Base-by-base conservation (phyloP, 2,888 invertebrate genomes). In the Onchidella celtica region DNA sequence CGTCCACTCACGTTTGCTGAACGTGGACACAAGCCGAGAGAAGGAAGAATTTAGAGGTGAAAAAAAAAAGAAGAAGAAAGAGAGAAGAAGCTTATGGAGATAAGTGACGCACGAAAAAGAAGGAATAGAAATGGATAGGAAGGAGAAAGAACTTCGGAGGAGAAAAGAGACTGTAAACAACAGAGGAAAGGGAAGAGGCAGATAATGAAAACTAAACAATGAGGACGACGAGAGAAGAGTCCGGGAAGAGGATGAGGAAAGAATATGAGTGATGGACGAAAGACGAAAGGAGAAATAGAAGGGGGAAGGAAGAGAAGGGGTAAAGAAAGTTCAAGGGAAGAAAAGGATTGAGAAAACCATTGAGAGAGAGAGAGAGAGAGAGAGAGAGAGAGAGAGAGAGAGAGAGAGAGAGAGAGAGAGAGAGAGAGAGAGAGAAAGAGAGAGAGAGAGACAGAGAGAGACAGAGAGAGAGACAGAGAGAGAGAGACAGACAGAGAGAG, bases 401-500 rank as follows among this genome's bases (percentile, higher is more conserved):
- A 1, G 3, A 40, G 2, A 29, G 29, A 29, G 63, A 36, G 68
- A 68, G 65, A 74, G 47, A 66, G 55, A 73, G 73, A 66, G 65
- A 73, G 73, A 66, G 65, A 73, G 65, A 47, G 57, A 59, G 59
- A 40, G 61, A 36, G 59, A 47, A 69, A 47, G 29, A 63, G 68
- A 27, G 74, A 40, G 69, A 66, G 38, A 40, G 59, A 59, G 73
- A 32, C 0, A 24, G 40, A 27, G 65, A 27, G 65, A 11, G 76
- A 27, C 29, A 1, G 47, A 65, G 76, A 66, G 66, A 76, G 66
- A 47, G 66, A 66, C 29, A n/a, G 24, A 47, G 55, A 47, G 36
- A 68, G 68, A 66, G 77, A 68, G 36, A 55, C 55, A 68, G 68
- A 75, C 63, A 77, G 68, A 68, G 59, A 57, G 69, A 69, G 65